phyloP scores from a whole-genome alignment of 2,113 vertebrate species.

The Sterna hirundo region DNA sequence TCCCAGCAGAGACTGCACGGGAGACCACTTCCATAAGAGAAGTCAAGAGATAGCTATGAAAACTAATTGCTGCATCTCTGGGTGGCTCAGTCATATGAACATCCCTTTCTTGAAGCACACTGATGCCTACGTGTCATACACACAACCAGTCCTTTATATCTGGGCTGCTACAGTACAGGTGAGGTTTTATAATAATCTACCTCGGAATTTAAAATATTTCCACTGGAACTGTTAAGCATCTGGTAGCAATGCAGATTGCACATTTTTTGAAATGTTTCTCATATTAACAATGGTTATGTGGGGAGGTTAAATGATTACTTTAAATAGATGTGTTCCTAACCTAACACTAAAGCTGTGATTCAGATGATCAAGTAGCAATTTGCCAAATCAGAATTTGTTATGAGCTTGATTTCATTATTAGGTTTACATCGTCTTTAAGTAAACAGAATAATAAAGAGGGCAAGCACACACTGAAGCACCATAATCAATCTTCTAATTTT shows the following conservation, averaged over 20 bases:
- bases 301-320: constrained; percentile 24
- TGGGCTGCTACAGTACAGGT: background rate
- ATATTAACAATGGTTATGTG: constrained; percentile 38
- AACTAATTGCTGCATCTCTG: background rate
- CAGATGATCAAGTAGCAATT: constrained; percentile 61
- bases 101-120: background rate
- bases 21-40: background rate
- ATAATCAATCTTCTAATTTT: constrained; percentile 40
- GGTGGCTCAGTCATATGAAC: background rate
- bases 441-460: constrained; percentile 67
- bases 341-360: constrained; percentile 25
- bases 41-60: background rate
- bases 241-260: background rate
- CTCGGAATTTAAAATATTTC: background rate
- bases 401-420: constrained; percentile 51
- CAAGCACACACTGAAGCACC: constrained; percentile 46
- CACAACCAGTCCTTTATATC: background rate
- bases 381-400: constrained; percentile 66
- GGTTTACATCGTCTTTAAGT: constrained; percentile 36
- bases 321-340: constrained; percentile 29
- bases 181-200: background rate
- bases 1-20: background rate
- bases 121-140: background rate
- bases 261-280: background rate
- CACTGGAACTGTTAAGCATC: background rate